Conservation (phyloP, 2,888 invertebrate genomes). For the Tetragonula carbonaria region DNA sequence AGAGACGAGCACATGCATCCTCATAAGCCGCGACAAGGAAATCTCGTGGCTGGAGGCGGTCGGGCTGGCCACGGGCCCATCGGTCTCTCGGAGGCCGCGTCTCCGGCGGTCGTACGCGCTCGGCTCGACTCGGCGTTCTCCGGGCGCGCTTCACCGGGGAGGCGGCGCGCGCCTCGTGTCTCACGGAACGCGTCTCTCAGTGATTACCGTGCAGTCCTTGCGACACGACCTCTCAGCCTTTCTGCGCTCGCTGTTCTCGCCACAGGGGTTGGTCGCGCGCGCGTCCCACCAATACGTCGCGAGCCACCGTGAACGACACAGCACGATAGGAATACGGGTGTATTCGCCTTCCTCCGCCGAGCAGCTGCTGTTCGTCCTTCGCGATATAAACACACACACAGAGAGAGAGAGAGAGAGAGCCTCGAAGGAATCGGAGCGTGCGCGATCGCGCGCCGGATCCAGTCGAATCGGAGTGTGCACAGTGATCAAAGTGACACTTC, state of each 20-base stretch:
- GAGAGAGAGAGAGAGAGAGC: no score
- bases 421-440: background rate
- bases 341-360: background rate
- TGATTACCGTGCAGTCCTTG: conserved; percentile 73
- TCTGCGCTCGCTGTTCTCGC: conserved; percentile 31
- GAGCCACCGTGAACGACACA: background rate
- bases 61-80: conserved; percentile 55
- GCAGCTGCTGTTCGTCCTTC: conserved; percentile 7
- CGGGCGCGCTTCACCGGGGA: conserved; percentile 74
- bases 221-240: conserved; percentile 60
- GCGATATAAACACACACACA: no score
- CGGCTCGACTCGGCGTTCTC: conserved; percentile 67
- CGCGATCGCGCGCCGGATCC: conserved; percentile 7
- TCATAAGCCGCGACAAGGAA: conserved; percentile 57
- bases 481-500: conserved; percentile 14
- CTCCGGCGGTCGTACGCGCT: conserved; percentile 50
- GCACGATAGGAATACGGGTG: background rate
- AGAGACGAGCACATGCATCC: conserved; percentile 24
- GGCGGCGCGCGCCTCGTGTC: conserved; percentile 77
- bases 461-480: background rate
- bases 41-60: conserved; percentile 51
- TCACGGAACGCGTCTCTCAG: conserved; percentile 69
- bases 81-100: conserved; percentile 28
- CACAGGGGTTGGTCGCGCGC: conserved; percentile 56
- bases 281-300: conserved; percentile 18